These are phyloP conservation scores for Leucopsar rothschildi DNA, from an alignment of 2,113 vertebrate species.

Conservation along the genomic window DNA sequence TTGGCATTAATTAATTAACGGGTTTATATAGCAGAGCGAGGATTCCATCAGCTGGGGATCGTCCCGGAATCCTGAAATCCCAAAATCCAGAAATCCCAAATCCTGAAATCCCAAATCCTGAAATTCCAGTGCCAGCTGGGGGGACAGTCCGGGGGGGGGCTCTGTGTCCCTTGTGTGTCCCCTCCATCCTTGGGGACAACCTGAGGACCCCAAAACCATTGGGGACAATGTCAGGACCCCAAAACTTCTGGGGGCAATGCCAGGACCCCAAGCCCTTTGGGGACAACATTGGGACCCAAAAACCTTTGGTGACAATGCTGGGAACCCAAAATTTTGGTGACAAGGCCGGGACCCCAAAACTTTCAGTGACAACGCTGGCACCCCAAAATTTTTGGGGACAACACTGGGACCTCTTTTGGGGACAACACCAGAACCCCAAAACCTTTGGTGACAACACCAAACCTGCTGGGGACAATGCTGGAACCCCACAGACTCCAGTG, in stretches of 20 bases:
- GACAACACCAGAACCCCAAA: not conserved
- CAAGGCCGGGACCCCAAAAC: not conserved
- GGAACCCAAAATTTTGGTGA: not conserved
- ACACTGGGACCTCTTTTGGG: fast-evolving
- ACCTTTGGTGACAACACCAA: too few species aligned
- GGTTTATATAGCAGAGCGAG: not conserved
- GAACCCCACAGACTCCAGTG: too few species aligned
- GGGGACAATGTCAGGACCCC: not conserved
- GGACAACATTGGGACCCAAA: not conserved
- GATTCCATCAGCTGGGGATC: not conserved
- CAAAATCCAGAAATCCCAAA: not conserved
- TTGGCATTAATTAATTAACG: not conserved
- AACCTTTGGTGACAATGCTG: not conserved
- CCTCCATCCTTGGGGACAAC: not conserved
- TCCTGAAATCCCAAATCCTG: not conserved
- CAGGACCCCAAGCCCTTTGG: not conserved
- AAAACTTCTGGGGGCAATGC: not conserved
- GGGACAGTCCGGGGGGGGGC: too few species aligned
- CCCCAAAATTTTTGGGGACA: not conserved
- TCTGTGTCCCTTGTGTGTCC: not conserved
- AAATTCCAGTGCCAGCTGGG: not conserved
- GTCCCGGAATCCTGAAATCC: not conserved
- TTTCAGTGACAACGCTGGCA: not conserved
- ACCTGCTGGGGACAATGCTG: too few species aligned
- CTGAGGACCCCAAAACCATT: not conserved